Base-by-base conservation (phyloP, 2,888 invertebrate species). In the Baccha elongata region DNA sequence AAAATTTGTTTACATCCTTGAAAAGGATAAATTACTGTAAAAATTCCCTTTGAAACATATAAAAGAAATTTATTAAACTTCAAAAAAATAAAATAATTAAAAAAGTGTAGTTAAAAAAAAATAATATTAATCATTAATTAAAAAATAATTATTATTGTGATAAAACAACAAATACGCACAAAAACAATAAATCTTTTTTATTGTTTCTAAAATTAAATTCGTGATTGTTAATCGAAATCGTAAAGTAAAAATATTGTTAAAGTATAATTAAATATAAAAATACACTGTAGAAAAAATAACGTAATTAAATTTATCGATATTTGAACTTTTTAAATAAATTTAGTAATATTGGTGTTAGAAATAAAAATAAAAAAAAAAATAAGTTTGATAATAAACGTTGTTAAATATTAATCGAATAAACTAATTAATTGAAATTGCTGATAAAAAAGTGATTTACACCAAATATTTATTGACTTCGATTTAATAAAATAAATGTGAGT, bases 111-210 rank as follows among this genome's bases (percentile, higher is more conserved):
- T 13, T n/a, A 10, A 48, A 23, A 40, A 37, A 23, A 35, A 10
- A 55, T 60, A 17, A 42, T 42, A 60, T 19, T n/a, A n/a, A n/a
- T n/a, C n/a, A n/a, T n/a, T n/a, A n/a, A n/a, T 60, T 42, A 13
- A 3, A 17, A 42, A 44, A 13, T 23, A 44, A 60, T 60, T 83
- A 13, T 23, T 26, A 60, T 60, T 83, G 83, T 83, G 83, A 83
- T 83, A 83, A 67, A 6, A 76, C 78, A 83, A 83, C 83, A 53
- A 23, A 78, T 72, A 37, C 83, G 83, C 83, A 83, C 83, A 83
- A 62, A 78, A 78, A 52, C 55, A 68, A 68, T 73, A 62, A 76
- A 71, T 71, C 48, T 67, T 46, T 46, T 50, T 40, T 44, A 48
- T 69, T 52, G 42, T 72, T 48, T 19, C 32, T 23, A 55, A 50